These are phyloP conservation scores for Subanguina moxae DNA, from an alignment of 1,140 invertebrate genomes.

Conservation along the genomic window DNA sequence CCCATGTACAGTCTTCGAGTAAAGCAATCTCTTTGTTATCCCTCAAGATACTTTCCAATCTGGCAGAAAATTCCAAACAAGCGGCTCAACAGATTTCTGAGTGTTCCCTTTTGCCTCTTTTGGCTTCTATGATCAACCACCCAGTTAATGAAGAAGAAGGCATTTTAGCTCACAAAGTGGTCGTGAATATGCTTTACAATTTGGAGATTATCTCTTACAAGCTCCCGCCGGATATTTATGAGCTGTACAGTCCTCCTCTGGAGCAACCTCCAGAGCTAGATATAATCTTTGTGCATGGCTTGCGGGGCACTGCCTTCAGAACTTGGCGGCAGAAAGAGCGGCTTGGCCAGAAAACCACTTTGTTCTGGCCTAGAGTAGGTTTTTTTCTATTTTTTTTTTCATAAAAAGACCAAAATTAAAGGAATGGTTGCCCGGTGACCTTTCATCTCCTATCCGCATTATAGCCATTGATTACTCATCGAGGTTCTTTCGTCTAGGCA, in stretches of 20 bases:
- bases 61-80: constrained; percentile 21
- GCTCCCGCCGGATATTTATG: constrained; percentile 38
- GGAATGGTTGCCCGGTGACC: constrained; percentile 40
- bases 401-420: constrained; percentile 14
- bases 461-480: constrained; percentile 43
- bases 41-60: constrained; percentile 40
- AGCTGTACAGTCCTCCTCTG: constrained; percentile 28
- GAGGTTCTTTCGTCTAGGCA: constrained; percentile 27
- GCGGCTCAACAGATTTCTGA: constrained; percentile 23
- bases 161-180: constrained; percentile 41
- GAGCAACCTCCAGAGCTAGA: constrained; percentile 3
- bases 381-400: not conserved
- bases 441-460: constrained; percentile 33
- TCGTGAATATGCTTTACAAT: constrained; percentile 30
- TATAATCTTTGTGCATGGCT: constrained; percentile 36
- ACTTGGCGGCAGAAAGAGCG: constrained; percentile 42
- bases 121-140: constrained; percentile 21
- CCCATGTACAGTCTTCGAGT: constrained; percentile 23
- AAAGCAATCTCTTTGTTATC: constrained; percentile 30
- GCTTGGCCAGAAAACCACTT: constrained; percentile 24
- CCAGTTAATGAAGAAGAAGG: constrained; percentile 38
- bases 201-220: constrained; percentile 27
- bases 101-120: constrained; percentile 28
- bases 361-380: constrained; percentile 43
- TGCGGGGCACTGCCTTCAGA: constrained; percentile 35